A percentile compares a stretch with the other conserved stretches of the same genome.
These are phyloP conservation scores for Oreotragus oreotragus DNA, from an alignment of 2,113 vertebrate species.

Conservation along the genomic window DNA sequence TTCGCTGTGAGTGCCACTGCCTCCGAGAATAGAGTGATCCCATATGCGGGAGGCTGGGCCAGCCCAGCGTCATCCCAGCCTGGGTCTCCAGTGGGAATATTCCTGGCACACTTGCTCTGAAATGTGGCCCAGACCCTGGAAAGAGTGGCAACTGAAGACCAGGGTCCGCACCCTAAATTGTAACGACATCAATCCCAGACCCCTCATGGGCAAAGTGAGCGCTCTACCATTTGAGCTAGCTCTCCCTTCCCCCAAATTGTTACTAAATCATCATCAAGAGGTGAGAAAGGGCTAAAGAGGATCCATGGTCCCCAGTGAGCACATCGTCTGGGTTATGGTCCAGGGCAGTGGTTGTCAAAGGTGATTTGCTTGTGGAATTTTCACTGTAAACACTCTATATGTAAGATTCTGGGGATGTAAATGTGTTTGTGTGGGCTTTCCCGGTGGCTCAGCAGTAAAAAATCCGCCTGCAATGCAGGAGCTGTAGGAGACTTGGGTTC, in stretches of 20 bases:
- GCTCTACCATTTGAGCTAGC: not conserved
- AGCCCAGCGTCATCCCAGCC: not conserved
- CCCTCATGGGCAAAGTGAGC: not conserved
- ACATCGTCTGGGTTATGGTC: fast-evolving
- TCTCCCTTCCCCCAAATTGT: not conserved
- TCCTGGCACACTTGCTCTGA: not conserved
- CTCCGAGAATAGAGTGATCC: too few species aligned
- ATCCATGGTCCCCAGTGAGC: fast-evolving
- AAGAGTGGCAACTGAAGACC: not conserved
- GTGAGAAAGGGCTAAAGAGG: not conserved
- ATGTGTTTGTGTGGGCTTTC: not conserved
- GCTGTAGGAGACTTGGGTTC: not conserved
- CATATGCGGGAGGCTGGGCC: not conserved
- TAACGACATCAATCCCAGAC: not conserved
- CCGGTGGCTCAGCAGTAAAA: not conserved
- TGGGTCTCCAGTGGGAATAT: not conserved
- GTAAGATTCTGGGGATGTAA: not conserved
- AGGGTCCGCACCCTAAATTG: fast-evolving
- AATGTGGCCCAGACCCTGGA: not conserved
- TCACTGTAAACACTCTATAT: not conserved
- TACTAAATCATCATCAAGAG: not conserved
- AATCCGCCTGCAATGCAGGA: not conserved
- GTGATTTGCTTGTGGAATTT: not conserved
- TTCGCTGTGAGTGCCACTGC: not conserved
- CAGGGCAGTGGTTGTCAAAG: not conserved